Conservation (phyloP, 1,140 invertebrate species). For the Mamestra configurata region DNA sequence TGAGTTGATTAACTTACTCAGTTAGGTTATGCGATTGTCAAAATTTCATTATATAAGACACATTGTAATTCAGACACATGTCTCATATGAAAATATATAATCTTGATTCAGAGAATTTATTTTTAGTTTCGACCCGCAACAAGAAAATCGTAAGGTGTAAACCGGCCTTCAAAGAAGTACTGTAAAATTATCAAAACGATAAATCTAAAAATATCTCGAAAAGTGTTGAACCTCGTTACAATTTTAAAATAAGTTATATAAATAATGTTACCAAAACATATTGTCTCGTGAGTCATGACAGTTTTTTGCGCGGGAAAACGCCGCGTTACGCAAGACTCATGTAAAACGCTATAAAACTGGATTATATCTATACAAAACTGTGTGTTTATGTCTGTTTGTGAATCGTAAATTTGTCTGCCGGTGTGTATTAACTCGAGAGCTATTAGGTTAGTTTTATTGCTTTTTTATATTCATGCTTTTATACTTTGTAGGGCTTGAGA, state of each 20-base stretch:
- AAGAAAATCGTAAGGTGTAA: background rate
- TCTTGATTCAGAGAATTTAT: too few species aligned
- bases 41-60: too few species aligned
- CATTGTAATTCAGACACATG: too few species aligned
- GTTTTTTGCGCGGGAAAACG: background rate
- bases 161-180: background rate
- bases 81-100: too few species aligned
- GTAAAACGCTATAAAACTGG: slow-evolving; percentile 42
- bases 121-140: too few species aligned
- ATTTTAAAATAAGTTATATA: slow-evolving; percentile 16
- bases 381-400: slow-evolving; percentile 52
- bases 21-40: too few species aligned
- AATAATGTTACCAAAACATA: slow-evolving; percentile 29
- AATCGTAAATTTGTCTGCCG: slow-evolving; percentile 46
- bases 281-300: slow-evolving; percentile 26
- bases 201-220: slow-evolving; percentile 15
- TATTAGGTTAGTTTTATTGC: slow-evolving; percentile 48
- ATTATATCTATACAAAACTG: slow-evolving; percentile 49
- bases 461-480: slow-evolving; percentile 47
- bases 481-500: slow-evolving; percentile 29
- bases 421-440: slow-evolving; percentile 45
- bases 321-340: slow-evolving; percentile 32
- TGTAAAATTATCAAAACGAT: background rate
- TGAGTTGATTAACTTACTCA: too few species aligned
- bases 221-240: slow-evolving; percentile 31